phyloP scores from a whole-genome alignment of 2,888 invertebrate species.

The Caenorhabditis auriculariae region DNA sequence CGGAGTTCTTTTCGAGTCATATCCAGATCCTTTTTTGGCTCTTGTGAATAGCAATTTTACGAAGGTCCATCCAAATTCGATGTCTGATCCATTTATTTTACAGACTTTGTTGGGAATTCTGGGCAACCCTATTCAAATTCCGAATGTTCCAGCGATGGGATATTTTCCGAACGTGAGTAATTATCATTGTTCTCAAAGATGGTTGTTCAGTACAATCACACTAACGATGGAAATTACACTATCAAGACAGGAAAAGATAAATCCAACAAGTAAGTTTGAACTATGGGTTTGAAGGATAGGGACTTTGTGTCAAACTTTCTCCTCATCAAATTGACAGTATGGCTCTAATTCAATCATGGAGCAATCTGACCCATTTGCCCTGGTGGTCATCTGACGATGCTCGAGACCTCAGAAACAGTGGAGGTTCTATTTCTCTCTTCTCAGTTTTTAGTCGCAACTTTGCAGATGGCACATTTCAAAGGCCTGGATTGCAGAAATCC shows the following conservation, averaged over 20 bases:
- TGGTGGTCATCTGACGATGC: slow-evolving; percentile 30
- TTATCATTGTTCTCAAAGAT: not conserved
- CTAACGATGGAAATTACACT: slow-evolving; percentile 42
- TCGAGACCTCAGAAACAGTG: slow-evolving; percentile 22
- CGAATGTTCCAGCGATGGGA: slow-evolving; percentile 28
- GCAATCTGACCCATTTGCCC: slow-evolving; percentile 18
- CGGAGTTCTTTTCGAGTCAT: slow-evolving; percentile 36
- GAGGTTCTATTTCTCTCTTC: not conserved
- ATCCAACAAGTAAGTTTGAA: slow-evolving; percentile 19
- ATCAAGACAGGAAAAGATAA: slow-evolving; percentile 46
- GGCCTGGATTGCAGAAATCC: slow-evolving; percentile 41
- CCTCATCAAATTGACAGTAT: slow-evolving; percentile 12
- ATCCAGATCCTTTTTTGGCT: slow-evolving; percentile 35
- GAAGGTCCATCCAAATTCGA: slow-evolving; percentile 9
- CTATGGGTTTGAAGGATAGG: not conserved
- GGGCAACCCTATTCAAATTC: slow-evolving; percentile 25
- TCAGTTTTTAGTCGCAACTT: not conserved
- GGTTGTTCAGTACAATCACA: slow-evolving; percentile 44
- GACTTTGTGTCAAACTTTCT: too few species aligned
- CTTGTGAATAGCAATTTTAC: slow-evolving; percentile 33
- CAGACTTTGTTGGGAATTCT: slow-evolving; percentile 17
- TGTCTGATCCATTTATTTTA: slow-evolving; percentile 5
- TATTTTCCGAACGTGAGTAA: slow-evolving; percentile 38
- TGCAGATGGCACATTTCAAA: slow-evolving; percentile 52
- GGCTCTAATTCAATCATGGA: slow-evolving; percentile 34